Conservation (phyloP, 2,888 invertebrate genomes). For the Scaptomyza parva region DNA sequence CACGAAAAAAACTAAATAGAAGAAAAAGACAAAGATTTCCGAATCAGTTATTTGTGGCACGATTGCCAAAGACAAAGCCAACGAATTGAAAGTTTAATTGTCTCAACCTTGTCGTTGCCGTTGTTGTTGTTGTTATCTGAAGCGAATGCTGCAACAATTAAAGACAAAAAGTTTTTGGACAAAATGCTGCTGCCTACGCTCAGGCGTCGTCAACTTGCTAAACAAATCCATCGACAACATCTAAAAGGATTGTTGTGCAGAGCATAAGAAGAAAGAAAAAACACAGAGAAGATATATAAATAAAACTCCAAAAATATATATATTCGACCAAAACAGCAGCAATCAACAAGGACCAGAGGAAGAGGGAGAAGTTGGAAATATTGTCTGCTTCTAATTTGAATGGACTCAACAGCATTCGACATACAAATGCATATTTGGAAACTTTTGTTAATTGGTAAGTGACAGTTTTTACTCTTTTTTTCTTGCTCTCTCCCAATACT, state of each 20-base stretch:
- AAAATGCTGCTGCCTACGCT: conserved; percentile 69
- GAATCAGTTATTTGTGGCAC: conserved; percentile 75
- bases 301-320: conserved; percentile 12
- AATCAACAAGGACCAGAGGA: not conserved
- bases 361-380: conserved; percentile 35
- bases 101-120: conserved; percentile 24
- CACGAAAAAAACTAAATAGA: conserved; percentile 31
- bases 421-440: conserved; percentile 84
- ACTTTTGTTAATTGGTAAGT: conserved; percentile 84
- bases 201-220: conserved; percentile 66
- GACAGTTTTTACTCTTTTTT: conserved; percentile 50
- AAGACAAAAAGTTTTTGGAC: conserved; percentile 73
- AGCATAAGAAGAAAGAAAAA: no score
- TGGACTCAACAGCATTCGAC: conserved; percentile 82
- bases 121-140: conserved; percentile 16
- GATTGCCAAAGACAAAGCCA: conserved; percentile 65
- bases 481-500: not conserved
- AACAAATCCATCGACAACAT: conserved; percentile 62
- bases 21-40: conserved; percentile 38
- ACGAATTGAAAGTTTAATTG: conserved; percentile 76
- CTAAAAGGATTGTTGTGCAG: conserved; percentile 40
- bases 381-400: conserved; percentile 81
- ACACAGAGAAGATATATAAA: no score
- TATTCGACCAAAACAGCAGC: conserved; percentile 1
- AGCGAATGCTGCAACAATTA: conserved; percentile 77